Percentiles rank a stretch among this genome's conserved stretches.
Conservation (phyloP, 2,888 invertebrate genomes). For the Polietes domitor region DNA sequence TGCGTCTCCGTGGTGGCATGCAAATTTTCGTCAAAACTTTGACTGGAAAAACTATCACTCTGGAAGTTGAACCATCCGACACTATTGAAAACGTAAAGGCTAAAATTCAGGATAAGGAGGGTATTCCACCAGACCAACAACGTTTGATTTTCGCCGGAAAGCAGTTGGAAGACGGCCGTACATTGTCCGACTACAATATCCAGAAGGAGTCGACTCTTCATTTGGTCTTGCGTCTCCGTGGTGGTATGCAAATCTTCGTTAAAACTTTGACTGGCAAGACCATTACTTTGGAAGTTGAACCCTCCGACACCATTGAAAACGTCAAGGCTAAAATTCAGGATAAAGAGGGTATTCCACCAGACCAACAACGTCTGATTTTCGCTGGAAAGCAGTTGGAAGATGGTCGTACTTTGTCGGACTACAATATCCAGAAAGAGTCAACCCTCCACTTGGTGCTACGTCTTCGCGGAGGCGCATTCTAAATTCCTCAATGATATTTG, state of each 20-base stretch:
- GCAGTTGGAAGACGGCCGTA: slow-evolving; percentile 68
- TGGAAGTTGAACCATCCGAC: slow-evolving; percentile 53
- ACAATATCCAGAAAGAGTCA: too few species aligned
- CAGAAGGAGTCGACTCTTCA: too few species aligned
- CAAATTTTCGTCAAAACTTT: too few species aligned
- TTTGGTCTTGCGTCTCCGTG: too few species aligned
- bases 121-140: slow-evolving; percentile 68
- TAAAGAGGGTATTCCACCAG: too few species aligned
- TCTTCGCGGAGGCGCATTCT: slow-evolving; percentile 70
- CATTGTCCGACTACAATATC: slow-evolving; percentile 55
- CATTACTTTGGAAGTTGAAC: slow-evolving; percentile 48
- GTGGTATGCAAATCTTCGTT: slow-evolving; percentile 34
- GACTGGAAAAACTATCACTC: too few species aligned
- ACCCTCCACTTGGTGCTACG: slow-evolving; percentile 62
- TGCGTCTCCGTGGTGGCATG: too few species aligned
- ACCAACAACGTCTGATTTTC: too few species aligned
- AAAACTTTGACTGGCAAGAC: slow-evolving; percentile 68
- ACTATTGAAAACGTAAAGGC: slow-evolving; percentile 37
- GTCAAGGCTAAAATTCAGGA: too few species aligned
- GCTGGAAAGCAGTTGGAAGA: slow-evolving; percentile 66
- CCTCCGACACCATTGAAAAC: too few species aligned
- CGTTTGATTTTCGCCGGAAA: slow-evolving; percentile 69
- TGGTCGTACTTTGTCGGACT: slow-evolving; percentile 63
- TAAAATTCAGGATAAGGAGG: slow-evolving; percentile 68
- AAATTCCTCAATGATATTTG: slow-evolving; percentile 54